phyloP scores from a whole-genome alignment of 2,797 vertebrate genomes.

The Eulemur rubriventer region DNA sequence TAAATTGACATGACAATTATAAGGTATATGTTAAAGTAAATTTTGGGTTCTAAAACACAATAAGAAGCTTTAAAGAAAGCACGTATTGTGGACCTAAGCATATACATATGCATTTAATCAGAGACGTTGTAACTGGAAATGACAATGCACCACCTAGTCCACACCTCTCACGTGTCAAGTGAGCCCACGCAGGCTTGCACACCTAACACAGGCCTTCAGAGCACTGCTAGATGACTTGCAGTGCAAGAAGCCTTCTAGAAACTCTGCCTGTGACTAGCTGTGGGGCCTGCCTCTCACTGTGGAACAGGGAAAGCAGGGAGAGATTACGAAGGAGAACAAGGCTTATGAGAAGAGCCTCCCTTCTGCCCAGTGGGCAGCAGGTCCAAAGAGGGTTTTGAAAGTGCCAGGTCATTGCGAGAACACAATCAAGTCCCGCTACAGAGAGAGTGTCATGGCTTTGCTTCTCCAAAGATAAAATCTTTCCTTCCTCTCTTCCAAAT shows the following conservation, averaged over 20 bases:
- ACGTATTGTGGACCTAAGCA: neutral
- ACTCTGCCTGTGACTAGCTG: neutral
- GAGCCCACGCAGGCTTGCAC: neutral
- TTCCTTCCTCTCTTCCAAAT: neutral
- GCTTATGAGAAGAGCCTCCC: neutral
- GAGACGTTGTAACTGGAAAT: neutral
- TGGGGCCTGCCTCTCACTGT: rapidly evolving
- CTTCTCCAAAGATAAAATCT: neutral
- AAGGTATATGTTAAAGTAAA: neutral
- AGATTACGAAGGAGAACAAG: neutral
- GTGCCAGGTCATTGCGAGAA: neutral
- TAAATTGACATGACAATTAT: neutral
- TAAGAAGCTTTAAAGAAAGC: neutral
- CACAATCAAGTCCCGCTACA: neutral
- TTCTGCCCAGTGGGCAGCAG: neutral
- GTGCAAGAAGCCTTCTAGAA: neutral
- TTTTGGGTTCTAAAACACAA: neutral
- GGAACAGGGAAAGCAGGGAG: neutral
- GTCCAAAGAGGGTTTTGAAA: neutral
- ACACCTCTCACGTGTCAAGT: neutral
- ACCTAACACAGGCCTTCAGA: neutral
- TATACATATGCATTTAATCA: neutral
- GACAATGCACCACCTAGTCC: too few species aligned
- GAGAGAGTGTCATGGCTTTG: neutral
- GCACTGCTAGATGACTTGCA: too few species aligned